phyloP scores from a whole-genome alignment of 2,888 invertebrate genomes.

The Crossocerus cetratus region DNA sequence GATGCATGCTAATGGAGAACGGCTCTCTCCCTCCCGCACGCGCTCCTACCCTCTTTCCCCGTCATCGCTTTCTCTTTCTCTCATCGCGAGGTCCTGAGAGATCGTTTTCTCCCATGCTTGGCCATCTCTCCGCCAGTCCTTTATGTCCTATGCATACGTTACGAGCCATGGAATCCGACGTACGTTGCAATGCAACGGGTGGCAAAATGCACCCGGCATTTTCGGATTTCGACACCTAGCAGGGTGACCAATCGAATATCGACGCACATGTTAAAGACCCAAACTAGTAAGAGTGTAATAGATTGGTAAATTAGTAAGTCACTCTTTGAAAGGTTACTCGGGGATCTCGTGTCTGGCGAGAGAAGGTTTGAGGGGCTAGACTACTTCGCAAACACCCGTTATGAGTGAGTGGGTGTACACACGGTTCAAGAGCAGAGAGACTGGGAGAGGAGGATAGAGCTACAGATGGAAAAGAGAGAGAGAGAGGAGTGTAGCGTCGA shows the following conservation, averaged over 20 bases:
- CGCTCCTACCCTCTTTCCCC: constrained; percentile 35
- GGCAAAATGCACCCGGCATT: neutral
- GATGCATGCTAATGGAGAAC: constrained; percentile 75
- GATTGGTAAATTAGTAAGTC: too few species aligned
- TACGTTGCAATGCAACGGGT: constrained; percentile 22
- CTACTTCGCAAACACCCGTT: constrained; percentile 45
- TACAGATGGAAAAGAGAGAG: too few species aligned
- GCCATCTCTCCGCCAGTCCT: constrained; percentile 60
- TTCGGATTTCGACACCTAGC: neutral
- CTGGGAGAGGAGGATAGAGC: too few species aligned
- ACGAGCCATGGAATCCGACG: constrained; percentile 48
- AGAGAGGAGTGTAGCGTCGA: too few species aligned
- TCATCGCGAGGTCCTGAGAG: constrained; percentile 30
- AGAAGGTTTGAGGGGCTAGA: constrained; percentile 1
- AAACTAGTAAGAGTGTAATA: too few species aligned
- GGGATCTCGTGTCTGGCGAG: too few species aligned
- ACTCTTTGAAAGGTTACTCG: too few species aligned
- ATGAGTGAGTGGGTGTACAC: constrained; percentile 6
- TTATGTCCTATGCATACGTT: constrained; percentile 68
- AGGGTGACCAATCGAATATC: too few species aligned
- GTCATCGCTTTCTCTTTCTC: constrained; percentile 7
- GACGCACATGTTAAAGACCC: too few species aligned
- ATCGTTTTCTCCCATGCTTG: constrained; percentile 40
- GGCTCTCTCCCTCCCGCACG: constrained; percentile 38
- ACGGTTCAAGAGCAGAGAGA: too few species aligned